Percentiles rank a stretch among this genome's conserved stretches.
Evolutionary conservation across 2,113 vertebrate species (phyloP).

Genomic region (Platysternon megacephalum): DNA sequence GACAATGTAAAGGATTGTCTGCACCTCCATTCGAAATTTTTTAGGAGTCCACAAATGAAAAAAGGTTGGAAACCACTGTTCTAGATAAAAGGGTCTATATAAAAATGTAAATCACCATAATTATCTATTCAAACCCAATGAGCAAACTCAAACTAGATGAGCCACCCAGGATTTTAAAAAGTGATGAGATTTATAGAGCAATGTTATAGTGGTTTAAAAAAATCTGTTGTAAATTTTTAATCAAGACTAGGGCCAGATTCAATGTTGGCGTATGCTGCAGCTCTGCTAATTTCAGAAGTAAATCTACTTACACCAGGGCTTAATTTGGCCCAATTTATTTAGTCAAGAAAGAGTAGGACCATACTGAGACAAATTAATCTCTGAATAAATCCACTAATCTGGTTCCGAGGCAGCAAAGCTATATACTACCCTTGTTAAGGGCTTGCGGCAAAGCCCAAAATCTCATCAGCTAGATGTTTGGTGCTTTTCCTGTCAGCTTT

Average conservation of each 20-base stretch:
- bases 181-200: not conserved
- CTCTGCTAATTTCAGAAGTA: not conserved
- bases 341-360: conserved; percentile 6
- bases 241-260: rapidly evolving
- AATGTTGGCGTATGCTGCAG: not conserved
- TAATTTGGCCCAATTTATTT: not conserved
- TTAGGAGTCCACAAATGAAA: too few relatives aligned
- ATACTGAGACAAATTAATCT: conserved; percentile 10
- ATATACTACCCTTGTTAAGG: not conserved
- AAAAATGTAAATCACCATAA: not conserved
- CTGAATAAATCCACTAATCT: conserved; percentile 22
- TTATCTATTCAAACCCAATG: not conserved
- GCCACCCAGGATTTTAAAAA: not conserved
- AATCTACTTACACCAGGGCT: not conserved
- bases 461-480: not conserved
- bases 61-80: too few relatives aligned
- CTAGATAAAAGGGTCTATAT: not conserved
- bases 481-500: not conserved
- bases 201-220: not conserved
- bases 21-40: too few relatives aligned
- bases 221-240: not conserved
- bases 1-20: too few relatives aligned
- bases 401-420: not conserved
- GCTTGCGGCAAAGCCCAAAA: not conserved
- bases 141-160: not conserved